Evolutionary conservation across 1,140 invertebrate genomes (phyloP), one percentile per base, ranked within the genome.

Genomic region (Halictus rubicundus): DNA sequence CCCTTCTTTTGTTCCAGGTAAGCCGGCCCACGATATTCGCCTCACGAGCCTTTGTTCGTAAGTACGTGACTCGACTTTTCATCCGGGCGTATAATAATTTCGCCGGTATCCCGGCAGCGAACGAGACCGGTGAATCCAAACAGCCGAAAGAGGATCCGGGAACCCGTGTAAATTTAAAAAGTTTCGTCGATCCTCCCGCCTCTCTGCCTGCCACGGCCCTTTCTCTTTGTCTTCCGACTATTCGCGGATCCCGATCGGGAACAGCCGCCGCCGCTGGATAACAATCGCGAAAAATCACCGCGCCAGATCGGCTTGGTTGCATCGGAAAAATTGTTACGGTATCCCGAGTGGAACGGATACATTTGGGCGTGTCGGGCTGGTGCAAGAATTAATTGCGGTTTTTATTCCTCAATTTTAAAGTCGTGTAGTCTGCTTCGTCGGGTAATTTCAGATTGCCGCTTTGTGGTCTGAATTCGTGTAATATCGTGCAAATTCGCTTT

Each of bases 1-100:
- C 46, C 69, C 23, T 63, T 61, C 37, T 72, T 52, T 66, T 78
- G 73, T 85, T 84, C 37, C 78, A 85, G 83, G 83, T 85, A 85
- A 85, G 80, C n/a, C 59, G 46, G 59, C 7, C 27, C n/a, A 23
- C 10, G 21, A 46, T 42, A 64, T 77, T 77, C 49, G 12, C 54
- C 3, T 57, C 63, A 70, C 68, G 32, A 10, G 25, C 14, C 39
- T 7, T 9, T 71, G 64, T 54, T 73, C 54, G 78, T 85, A 59
- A 85, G 83, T 85, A 85, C 46, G 52, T 61, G 42, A 76, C 74
- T 64, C 57, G 60, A 78, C 49, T 61, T 25, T 49, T 25, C 60
- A 2, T 25, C 5, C 54, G 19, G 25, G 59, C 57, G 57, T 42
- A 21, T n/a, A 57, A 57, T 57, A 57, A n/a, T 57, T 57, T 57